phyloP scores from a whole-genome alignment of 2,797 vertebrate species.

The Ptychobarbus kaznakovi region DNA sequence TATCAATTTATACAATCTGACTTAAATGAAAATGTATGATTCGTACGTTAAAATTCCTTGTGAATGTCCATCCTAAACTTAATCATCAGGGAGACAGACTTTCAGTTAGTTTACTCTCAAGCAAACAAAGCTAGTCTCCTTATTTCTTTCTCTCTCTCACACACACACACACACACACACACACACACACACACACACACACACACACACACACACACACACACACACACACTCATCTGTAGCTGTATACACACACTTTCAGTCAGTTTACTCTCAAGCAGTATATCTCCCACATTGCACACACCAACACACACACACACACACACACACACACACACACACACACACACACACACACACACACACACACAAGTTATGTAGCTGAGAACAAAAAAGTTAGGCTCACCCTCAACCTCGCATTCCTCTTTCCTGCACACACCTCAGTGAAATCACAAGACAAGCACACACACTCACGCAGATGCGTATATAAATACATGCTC shows the following conservation, averaged over 20 bases:
- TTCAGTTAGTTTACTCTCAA: conserved; percentile 30
- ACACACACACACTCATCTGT: background rate
- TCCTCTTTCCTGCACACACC: too few relatives aligned
- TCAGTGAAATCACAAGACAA: conserved; percentile 19
- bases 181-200: conserved; percentile 12
- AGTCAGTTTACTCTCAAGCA: too few relatives aligned
- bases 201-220: background rate
- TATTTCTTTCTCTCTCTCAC: background rate
- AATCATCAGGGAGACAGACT: conserved; percentile 25
- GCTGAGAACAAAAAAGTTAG: conserved; percentile 20
- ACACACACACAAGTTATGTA: conserved; percentile 16
- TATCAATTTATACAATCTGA: background rate
- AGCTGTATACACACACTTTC: too few relatives aligned
- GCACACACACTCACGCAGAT: conserved; percentile 1
- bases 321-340: too few relatives aligned
- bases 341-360: background rate
- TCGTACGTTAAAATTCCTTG: background rate
- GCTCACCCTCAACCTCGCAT: too few relatives aligned
- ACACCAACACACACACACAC: background rate
- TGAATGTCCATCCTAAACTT: background rate
- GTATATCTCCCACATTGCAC: too few relatives aligned
- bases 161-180: background rate
- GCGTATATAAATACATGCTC: background rate
- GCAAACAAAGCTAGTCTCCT: conserved; percentile 26
- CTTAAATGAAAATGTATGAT: background rate